Percentiles rank a stretch among this genome's conserved stretches.
Evolutionary conservation across 1,140 invertebrate species (phyloP).

Genomic region (Drosophila paulistorum): DNA sequence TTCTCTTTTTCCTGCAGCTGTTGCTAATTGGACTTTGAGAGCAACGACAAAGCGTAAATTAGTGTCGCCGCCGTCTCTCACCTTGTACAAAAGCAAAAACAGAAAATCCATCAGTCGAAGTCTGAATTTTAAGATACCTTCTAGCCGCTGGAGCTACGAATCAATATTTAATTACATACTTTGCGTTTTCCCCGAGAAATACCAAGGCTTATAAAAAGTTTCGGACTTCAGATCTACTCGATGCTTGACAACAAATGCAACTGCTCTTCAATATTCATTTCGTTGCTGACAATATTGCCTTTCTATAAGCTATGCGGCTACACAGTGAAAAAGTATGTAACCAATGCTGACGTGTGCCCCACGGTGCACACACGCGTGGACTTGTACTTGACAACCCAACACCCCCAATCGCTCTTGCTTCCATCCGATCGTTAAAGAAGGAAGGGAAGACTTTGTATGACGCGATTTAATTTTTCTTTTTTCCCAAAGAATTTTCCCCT

Average conservation of each 20-base stretch:
- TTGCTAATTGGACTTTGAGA: constrained; percentile 14
- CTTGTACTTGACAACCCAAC: neutral
- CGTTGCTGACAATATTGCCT: neutral
- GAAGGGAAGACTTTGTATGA: constrained; percentile 34
- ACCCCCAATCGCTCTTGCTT: neutral
- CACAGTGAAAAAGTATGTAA: neutral
- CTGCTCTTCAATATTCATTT: too few species aligned
- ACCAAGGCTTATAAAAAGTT: too few species aligned
- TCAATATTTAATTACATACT: neutral
- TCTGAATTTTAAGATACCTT: neutral
- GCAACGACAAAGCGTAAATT: neutral
- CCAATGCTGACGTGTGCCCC: neutral
- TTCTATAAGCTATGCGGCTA: neutral
- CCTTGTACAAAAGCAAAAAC: neutral
- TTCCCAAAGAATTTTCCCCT: constrained; percentile 69
- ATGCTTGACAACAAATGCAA: too few species aligned
- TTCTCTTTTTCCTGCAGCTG: neutral
- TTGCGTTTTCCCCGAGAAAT: neutral
- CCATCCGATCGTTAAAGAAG: neutral
- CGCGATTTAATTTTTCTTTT: constrained; percentile 49
- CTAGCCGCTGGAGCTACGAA: neutral
- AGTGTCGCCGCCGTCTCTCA: neutral
- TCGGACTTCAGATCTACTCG: too few species aligned
- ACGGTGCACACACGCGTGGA: constrained; percentile 10
- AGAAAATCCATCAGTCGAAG: neutral